A percentile compares a stretch with the other conserved stretches of the same genome.
These are phyloP conservation scores for Solenopsis invicta DNA, from an alignment of 1,140 invertebrate species.

Conservation along the genomic window DNA sequence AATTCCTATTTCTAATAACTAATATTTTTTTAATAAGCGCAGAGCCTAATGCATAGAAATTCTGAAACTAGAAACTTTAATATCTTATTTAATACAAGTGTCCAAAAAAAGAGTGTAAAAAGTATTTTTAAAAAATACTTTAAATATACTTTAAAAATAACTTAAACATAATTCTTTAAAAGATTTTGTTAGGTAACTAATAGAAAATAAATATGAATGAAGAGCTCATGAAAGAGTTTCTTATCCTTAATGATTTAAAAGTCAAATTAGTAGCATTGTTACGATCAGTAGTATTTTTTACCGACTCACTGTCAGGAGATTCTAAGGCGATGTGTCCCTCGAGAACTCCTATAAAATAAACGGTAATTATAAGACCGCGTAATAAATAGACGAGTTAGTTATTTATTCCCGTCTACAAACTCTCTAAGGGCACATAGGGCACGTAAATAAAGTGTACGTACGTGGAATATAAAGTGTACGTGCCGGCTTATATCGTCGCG, in stretches of 20 bases:
- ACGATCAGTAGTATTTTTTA: background rate
- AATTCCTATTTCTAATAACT: too few species aligned
- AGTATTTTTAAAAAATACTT: too few species aligned
- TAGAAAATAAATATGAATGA: background rate
- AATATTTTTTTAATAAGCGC: too few species aligned
- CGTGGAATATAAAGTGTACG: conserved; percentile 53
- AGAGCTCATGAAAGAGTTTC: background rate
- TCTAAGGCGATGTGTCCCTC: background rate
- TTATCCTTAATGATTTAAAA: conserved; percentile 1
- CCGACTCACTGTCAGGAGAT: background rate
- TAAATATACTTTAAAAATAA: background rate
- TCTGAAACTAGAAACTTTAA: background rate
- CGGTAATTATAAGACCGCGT: conserved; percentile 41
- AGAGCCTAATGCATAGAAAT: background rate
- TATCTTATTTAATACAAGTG: background rate
- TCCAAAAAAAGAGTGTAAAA: background rate
- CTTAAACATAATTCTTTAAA: background rate
- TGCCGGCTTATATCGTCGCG: conserved; percentile 23
- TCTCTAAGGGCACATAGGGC: conserved; percentile 1
- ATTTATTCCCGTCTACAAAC: conserved; percentile 49
- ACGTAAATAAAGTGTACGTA: conserved; percentile 54
- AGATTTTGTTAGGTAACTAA: background rate
- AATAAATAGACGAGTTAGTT: conserved; percentile 38
- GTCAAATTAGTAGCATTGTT: background rate
- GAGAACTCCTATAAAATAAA: conserved; percentile 23